Conservation (phyloP, 2,888 invertebrate species). For the Ectobius pallidus region DNA sequence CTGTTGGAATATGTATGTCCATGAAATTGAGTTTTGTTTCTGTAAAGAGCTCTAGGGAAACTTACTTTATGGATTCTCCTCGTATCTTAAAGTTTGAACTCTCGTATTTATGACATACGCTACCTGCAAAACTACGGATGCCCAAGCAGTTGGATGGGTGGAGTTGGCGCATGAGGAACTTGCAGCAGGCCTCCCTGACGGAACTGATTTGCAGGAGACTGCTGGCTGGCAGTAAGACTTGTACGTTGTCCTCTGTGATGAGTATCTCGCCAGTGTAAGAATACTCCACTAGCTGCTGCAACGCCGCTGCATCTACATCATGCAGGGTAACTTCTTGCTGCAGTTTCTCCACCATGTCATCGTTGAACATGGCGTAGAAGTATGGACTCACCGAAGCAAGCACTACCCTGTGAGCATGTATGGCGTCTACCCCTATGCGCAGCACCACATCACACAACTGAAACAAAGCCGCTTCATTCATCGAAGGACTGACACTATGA, state of each 20-base stretch:
- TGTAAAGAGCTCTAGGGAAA: too few species aligned
- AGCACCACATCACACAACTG: slow-evolving; percentile 72
- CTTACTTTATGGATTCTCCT: too few species aligned
- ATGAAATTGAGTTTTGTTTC: too few species aligned
- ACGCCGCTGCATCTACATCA: slow-evolving; percentile 67
- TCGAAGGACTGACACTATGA: too few species aligned
- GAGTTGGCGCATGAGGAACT: slow-evolving; percentile 73
- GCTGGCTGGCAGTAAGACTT: slow-evolving; percentile 72
- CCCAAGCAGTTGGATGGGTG: slow-evolving; percentile 80
- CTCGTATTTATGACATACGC: too few species aligned
- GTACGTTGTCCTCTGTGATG: slow-evolving; percentile 72
- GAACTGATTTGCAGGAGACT: slow-evolving; percentile 73
- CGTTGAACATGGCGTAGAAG: slow-evolving; percentile 77
- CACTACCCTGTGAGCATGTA: slow-evolving; percentile 74
- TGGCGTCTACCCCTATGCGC: slow-evolving; percentile 68
- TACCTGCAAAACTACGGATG: slow-evolving; percentile 72
- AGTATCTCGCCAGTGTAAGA: slow-evolving; percentile 76
- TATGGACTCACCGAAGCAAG: slow-evolving; percentile 77
- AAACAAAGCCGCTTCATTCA: slow-evolving; percentile 46
- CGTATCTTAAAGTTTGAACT: too few species aligned
- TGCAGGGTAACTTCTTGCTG: slow-evolving; percentile 62
- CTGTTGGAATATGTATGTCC: too few species aligned
- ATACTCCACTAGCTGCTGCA: slow-evolving; percentile 73
- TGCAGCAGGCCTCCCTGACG: slow-evolving; percentile 74
- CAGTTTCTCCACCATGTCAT: slow-evolving; percentile 65